A percentile compares a stretch with the other conserved stretches of the same genome.
These are phyloP conservation scores for Aramus guarauna DNA, from an alignment of 2,113 vertebrate species.

Conservation along the genomic window DNA sequence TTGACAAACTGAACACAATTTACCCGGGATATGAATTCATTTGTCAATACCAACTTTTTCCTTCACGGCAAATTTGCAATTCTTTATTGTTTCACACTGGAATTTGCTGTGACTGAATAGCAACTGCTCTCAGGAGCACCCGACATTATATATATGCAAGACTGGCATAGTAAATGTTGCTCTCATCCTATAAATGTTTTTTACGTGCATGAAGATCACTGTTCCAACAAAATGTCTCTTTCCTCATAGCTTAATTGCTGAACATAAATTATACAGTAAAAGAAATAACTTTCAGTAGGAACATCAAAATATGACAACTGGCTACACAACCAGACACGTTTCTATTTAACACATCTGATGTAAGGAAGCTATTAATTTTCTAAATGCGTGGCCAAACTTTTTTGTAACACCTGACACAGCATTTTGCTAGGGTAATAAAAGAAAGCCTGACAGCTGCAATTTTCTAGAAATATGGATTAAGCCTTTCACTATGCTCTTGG, in stretches of 20 bases:
- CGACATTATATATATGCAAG: background rate
- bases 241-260: background rate
- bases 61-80: background rate
- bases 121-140: background rate
- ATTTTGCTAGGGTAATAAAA: slow-evolving; percentile 67
- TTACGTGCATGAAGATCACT: background rate
- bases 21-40: background rate
- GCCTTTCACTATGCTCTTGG: slow-evolving; percentile 33
- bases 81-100: background rate
- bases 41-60: background rate
- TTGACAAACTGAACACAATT: background rate
- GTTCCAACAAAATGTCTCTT: background rate
- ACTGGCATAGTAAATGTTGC: background rate
- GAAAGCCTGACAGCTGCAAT: slow-evolving; percentile 79
- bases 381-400: slow-evolving; percentile 37
- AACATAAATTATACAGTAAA: background rate
- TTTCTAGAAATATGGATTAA: slow-evolving; percentile 69
- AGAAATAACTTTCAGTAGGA: slow-evolving; percentile 1
- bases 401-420: slow-evolving; percentile 74
- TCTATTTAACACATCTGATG: slow-evolving; percentile 42
- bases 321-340: background rate
- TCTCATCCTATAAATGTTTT: background rate
- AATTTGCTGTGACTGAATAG: background rate
- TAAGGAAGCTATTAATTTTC: slow-evolving; percentile 60
- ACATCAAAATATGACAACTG: slow-evolving; percentile 28